Evolutionary conservation across 2,888 invertebrate species (phyloP).

Genomic region (Sisyra nigra): DNA sequence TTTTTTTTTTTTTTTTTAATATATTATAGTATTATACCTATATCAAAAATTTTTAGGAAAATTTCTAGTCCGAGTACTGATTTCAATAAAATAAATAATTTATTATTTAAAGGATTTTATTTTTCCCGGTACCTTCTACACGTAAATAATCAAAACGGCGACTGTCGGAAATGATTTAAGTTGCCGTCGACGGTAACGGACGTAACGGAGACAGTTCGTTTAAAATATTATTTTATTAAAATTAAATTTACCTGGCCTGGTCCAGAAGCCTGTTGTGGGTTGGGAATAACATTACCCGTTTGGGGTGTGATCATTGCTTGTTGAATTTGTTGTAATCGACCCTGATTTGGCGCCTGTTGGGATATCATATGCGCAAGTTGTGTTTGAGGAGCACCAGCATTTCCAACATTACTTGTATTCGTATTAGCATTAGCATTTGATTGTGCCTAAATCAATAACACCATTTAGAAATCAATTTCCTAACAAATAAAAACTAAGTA

Average conservation of each 20-base stretch:
- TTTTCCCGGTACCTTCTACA: no score
- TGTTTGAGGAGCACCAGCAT: conserved; percentile 28
- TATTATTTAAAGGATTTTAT: no score
- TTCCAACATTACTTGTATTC: conserved; percentile 17
- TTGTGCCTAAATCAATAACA: conserved; percentile 2
- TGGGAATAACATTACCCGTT: conserved; percentile 1
- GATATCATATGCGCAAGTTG: conserved; percentile 35
- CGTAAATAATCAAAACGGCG: no score
- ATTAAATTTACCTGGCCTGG: conserved; percentile 9
- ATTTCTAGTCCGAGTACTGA: no score
- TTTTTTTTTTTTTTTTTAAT: no score
- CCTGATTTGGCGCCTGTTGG: conserved; percentile 28
- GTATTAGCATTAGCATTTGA: conserved; percentile 6
- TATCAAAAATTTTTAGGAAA: no score
- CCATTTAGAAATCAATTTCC: neutral
- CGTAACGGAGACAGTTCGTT: no score
- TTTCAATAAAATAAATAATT: no score
- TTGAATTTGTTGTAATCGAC: conserved; percentile 11
- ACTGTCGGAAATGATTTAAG: no score
- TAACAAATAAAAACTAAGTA: neutral
- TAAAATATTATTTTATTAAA: neutral
- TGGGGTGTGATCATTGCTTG: conserved; percentile 5
- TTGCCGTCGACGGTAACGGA: no score
- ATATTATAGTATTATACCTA: no score
- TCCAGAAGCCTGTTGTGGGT: conserved; percentile 1